Evolutionary conservation across 2,797 vertebrate genomes (phyloP), one percentile per base, ranked within the genome.

Genomic region (Yasuhikotakia modesta): DNA sequence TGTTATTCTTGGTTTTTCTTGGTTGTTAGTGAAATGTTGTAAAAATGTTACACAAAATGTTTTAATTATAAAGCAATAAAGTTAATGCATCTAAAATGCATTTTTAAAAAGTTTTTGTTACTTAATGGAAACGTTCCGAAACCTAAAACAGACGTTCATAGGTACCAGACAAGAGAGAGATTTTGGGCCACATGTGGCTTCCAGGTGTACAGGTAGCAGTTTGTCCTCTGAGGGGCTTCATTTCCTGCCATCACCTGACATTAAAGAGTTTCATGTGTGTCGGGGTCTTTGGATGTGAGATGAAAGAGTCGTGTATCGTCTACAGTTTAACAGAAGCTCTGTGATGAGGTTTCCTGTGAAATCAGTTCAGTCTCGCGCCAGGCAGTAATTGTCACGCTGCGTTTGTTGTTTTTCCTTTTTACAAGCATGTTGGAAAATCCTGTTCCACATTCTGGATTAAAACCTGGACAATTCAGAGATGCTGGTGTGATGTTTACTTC

Each of bases 201-300:
- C 83, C 87, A 87, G 84, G 86, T 87, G 86, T 86, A 79, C 79
- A 80, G 61, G 81, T 83, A 73, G 71, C 66, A 60, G 67, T 83
- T 63, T 75, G 53, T 70, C 70, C 66, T 67, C 50, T 70, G 69
- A 65, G 78, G n/a, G 53, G 68, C 27, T 45, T 27, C 4, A 32
- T 67, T 70, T 81, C 57, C 55, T 73, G 67, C 73, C 69, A 64
- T 76, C 80, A 75, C 63, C 77, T 76, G 74, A 63, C 65, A 52
- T 74, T 53, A 63, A 72, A 70, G 55, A 39, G 45, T 66, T 66
- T 32, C 50, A 70, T 45, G 68, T 21, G 35, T 16, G 60, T 19
- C 12, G 2, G 30, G 32, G 57, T 22, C 67, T 63, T 73, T 39
- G 50, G 60, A 52, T 17, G 22, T 50, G 66, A 65, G 66, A 79